Conservation (phyloP, 2,888 invertebrate genomes). For the Mallateleia sp. region DNA sequence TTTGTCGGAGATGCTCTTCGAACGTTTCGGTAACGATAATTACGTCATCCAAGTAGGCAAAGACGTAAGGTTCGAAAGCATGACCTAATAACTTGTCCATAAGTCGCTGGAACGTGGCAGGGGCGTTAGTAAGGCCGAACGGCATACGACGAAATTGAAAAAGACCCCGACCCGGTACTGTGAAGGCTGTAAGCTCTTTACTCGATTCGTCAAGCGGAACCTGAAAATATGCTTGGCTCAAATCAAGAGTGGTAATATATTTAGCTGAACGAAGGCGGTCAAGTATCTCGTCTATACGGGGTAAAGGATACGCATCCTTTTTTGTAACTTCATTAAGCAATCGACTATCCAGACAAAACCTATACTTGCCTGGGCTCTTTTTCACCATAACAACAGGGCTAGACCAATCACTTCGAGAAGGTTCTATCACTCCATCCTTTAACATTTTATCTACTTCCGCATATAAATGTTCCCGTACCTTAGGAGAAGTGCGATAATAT, state of each 20-base stretch:
- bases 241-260: slow-evolving; percentile 8
- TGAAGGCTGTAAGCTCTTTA: slow-evolving; percentile 77
- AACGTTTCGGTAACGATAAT: slow-evolving; percentile 33
- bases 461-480: no score
- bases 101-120: slow-evolving; percentile 77
- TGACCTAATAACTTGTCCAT: slow-evolving; percentile 77
- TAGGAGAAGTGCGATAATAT: no score
- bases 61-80: slow-evolving; percentile 59
- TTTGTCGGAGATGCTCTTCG: slow-evolving; percentile 13
- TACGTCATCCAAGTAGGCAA: not conserved
- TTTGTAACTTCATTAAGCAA: not conserved
- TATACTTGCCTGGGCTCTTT: not conserved
- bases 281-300: not conserved
- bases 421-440: slow-evolving; percentile 2
- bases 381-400: slow-evolving; percentile 22
- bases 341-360: slow-evolving; percentile 14
- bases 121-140: slow-evolving; percentile 66
- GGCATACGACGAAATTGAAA: slow-evolving; percentile 77
- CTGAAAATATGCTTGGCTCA: slow-evolving; percentile 31
- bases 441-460: no score
- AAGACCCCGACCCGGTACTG: slow-evolving; percentile 76
- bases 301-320: slow-evolving; percentile 5
- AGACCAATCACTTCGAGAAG: slow-evolving; percentile 24
- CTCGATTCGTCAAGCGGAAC: not conserved
- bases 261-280: not conserved